These are phyloP conservation scores for Palythoa grandiflora DNA, from an alignment of 92 coral and sea anemone genomes.

Conservation along the genomic window DNA sequence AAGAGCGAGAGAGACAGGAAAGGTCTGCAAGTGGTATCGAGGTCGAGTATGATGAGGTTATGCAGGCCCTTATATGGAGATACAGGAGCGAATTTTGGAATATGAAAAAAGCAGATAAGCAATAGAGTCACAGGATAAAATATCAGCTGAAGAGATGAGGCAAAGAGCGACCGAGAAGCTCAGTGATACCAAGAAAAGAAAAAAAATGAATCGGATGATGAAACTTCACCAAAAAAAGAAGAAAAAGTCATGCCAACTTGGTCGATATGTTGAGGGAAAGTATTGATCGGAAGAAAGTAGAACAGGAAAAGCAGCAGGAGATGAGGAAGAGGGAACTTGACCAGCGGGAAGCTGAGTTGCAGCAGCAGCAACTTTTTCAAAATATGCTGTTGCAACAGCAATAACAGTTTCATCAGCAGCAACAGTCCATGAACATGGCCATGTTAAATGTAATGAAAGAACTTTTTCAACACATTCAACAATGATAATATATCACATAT, in stretches of 20 bases:
- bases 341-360: not conserved
- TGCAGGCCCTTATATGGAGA: constrained; percentile 55
- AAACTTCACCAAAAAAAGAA: constrained; percentile 31
- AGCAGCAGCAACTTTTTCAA: constrained; percentile 38
- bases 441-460: constrained; percentile 20
- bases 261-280: constrained; percentile 53
- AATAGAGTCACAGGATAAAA: constrained; percentile 44
- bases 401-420: constrained; percentile 31
- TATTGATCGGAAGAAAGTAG: not conserved
- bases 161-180: constrained; percentile 46
- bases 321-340: constrained; percentile 18
- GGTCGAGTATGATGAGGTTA: constrained; percentile 50
- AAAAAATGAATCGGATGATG: constrained; percentile 35
- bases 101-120: constrained; percentile 1
- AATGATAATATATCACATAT: not conserved
- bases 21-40: constrained; percentile 58
- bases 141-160: constrained; percentile 49
- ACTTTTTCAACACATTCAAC: not conserved
- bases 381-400: constrained; percentile 46
- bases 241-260: constrained; percentile 49
- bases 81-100: constrained; percentile 39
- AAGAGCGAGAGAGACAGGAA: constrained; percentile 49
- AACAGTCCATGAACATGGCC: constrained; percentile 51
- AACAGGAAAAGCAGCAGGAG: constrained; percentile 32
- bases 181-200: constrained; percentile 54